Percentiles rank a stretch among this genome's conserved stretches.
phyloP scores from a whole-genome alignment of 2,797 vertebrate genomes.

The Picus viridis region DNA sequence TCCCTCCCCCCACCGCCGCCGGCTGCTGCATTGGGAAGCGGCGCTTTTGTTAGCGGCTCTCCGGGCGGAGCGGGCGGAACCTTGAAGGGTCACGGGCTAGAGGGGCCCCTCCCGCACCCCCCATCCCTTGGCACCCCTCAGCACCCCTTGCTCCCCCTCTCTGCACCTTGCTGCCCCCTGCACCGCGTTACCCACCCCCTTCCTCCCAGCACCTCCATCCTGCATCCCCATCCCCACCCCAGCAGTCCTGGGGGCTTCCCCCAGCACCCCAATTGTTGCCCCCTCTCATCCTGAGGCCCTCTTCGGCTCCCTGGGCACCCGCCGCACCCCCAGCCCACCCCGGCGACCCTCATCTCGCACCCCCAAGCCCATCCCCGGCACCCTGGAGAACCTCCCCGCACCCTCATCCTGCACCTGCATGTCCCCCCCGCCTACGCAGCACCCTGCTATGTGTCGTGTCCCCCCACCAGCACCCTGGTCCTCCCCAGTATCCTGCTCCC shows the following conservation, averaged over 20 bases:
- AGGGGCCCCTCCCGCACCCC: not conserved
- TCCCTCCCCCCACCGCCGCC: not conserved
- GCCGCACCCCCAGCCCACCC: not conserved
- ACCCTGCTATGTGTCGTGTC: no score
- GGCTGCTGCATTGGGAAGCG: not conserved
- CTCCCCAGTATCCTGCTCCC: not conserved
- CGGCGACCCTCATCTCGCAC: no score
- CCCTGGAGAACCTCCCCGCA: not conserved
- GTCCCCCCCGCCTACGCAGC: no score
- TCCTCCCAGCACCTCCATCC: not conserved
- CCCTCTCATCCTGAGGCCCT: no score
- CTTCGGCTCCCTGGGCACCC: not conserved
- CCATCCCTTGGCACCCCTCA: not conserved
- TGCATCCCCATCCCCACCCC: not conserved
- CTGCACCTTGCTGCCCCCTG: not conserved
- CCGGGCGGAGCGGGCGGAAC: not conserved
- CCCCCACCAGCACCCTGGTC: not conserved
- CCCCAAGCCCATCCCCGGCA: not conserved
- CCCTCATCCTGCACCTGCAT: not conserved
- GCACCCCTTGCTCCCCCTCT: not conserved
- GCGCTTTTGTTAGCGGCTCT: not conserved
- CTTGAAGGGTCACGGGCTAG: not conserved
- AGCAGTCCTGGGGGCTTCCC: not conserved
- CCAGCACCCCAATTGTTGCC: not conserved
- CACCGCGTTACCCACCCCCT: not conserved